Base-by-base conservation (phyloP, 2,797 vertebrate species). In the Chaetodon trifasciatus region DNA sequence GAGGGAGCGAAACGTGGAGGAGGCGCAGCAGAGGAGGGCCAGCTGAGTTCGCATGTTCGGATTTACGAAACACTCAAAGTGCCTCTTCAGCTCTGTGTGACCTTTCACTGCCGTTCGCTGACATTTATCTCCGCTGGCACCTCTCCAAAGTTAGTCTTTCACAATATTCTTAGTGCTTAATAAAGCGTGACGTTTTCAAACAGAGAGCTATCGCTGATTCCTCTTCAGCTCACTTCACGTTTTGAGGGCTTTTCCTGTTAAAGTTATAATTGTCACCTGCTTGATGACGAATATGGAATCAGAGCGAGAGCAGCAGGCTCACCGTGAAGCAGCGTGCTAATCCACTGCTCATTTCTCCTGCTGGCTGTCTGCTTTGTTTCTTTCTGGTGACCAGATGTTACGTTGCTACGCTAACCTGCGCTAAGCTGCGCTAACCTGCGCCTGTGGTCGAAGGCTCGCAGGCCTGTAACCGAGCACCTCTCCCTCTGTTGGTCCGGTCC, bases 1-100 rank as follows among this genome's bases (percentile, higher is more conserved):
- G 15, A 60, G 60, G 39, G 37, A 66, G 32, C 40, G 32, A 71
- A 65, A 52, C 7, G 12, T 60, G 19, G 32, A 10, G 39, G 24
- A 69, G 32, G 21, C 40, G 4, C 17, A 50, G 50, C 8, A 24
- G 42, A 56, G 42, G 58, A 46, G 0, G 35, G 3, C 42, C 21
- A 6, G 9, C 28, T 35, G 16, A 52, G 63, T 70, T 60, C 69
- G 15, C 65, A 17, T 50, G 21, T 69, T 35, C 17, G 46, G 16
- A 46, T 72, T 49, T 46, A 35, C 35, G 67, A 23, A 75, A 55
- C 42, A 21, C 35, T 52, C 19, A 16, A 62, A 84, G 40, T 40
- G 15, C 47, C 70, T 28, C 68, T 73, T 76, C 19, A 73, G 71
- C 57, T 81, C 68, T 7, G n/a, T 67, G 56, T 76, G 71, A 76